Conservation (phyloP, 2,113 vertebrate genomes). For the Hippolais icterina region DNA sequence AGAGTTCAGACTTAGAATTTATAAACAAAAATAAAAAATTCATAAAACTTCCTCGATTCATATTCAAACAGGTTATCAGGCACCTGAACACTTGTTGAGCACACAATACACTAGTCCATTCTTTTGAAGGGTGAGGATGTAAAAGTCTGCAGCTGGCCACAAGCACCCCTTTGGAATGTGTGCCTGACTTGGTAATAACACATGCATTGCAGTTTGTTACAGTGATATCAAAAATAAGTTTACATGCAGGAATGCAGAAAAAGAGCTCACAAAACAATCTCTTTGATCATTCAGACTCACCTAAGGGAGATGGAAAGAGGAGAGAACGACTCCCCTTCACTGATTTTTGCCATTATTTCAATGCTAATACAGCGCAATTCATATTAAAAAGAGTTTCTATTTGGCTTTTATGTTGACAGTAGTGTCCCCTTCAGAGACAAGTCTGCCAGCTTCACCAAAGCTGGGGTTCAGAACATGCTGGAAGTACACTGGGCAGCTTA, state of each 20-base stretch:
- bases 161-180: not conserved
- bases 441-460: not conserved
- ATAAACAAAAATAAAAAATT: too few species aligned
- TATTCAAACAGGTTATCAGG: not conserved
- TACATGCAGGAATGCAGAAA: not conserved
- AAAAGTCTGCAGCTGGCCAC: not conserved
- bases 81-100: not conserved
- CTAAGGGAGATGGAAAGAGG: not conserved
- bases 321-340: not conserved
- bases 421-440: not conserved
- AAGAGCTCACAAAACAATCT: not conserved
- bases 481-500: not conserved
- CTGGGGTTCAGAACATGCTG: not conserved
- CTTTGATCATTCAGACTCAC: not conserved
- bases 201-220: not conserved
- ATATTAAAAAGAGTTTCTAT: not conserved
- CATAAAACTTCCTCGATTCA: accelerated
- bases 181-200: not conserved
- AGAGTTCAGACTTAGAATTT: not conserved
- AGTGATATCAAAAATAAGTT: not conserved
- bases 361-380: not conserved
- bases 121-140: not conserved
- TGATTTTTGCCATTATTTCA: not conserved
- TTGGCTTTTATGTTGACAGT: not conserved
- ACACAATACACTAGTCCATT: not conserved